phyloP scores from a whole-genome alignment of 2,888 invertebrate species.

The Carpatolechia fugitivella region DNA sequence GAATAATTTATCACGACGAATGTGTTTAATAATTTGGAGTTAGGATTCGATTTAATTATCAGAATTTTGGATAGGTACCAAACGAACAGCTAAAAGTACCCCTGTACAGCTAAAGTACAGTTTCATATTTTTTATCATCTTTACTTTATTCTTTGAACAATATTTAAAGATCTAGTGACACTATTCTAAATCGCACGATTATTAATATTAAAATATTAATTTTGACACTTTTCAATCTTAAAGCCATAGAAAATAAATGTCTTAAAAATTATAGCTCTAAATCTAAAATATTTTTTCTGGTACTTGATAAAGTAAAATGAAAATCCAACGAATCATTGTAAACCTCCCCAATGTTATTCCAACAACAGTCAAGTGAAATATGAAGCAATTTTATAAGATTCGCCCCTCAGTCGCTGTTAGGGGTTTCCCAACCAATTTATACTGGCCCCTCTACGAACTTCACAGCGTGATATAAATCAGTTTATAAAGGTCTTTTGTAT shows the following conservation, averaged over 20 bases:
- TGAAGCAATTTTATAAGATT: constrained; percentile 31
- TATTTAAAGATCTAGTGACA: too few relatives aligned
- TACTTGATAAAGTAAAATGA: neutral
- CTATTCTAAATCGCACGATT: too few relatives aligned
- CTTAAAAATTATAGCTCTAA: too few relatives aligned
- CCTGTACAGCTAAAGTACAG: too few relatives aligned
- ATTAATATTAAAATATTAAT: too few relatives aligned
- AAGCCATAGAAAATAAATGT: too few relatives aligned
- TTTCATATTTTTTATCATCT: too few relatives aligned
- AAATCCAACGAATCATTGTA: constrained; percentile 16
- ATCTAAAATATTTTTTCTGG: too few relatives aligned
- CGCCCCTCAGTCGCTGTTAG: constrained; percentile 19
- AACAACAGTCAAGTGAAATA: constrained; percentile 31
- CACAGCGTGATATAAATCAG: neutral
- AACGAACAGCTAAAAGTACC: too few relatives aligned
- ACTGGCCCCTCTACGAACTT: constrained; percentile 23
- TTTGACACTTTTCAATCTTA: too few relatives aligned
- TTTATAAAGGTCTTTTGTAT: constrained; percentile 22
- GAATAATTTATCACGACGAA: neutral
- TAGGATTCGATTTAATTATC: neutral
- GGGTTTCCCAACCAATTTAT: constrained; percentile 25
- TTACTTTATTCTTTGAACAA: too few relatives aligned
- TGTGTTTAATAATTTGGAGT: neutral
- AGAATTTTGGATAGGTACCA: too few relatives aligned
- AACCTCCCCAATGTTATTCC: constrained; percentile 26